phyloP scores from a whole-genome alignment of 2,797 vertebrate species.

The Rhabdomys pumilio region DNA sequence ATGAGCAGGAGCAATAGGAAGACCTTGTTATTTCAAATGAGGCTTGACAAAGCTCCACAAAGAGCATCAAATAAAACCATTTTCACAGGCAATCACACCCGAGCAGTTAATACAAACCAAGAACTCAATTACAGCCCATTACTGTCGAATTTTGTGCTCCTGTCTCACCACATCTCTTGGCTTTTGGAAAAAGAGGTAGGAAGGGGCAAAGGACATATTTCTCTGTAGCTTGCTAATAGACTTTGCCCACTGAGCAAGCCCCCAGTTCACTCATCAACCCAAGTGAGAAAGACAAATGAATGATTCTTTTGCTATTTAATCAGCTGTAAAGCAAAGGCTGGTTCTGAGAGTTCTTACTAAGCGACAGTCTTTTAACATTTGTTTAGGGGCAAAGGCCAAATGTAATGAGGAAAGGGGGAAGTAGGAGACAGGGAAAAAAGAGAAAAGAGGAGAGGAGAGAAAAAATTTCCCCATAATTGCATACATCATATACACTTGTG shows the following conservation, averaged over 20 bases:
- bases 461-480: neutral
- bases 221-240: constrained; percentile 68
- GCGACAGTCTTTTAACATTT: constrained; percentile 17
- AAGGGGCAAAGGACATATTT: constrained; percentile 77
- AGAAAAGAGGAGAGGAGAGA: neutral
- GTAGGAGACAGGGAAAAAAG: neutral
- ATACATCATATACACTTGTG: neutral
- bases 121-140: constrained; percentile 89
- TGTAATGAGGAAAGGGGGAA: neutral
- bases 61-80: constrained; percentile 88
- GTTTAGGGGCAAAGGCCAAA: neutral
- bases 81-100: constrained; percentile 89
- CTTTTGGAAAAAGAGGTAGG: constrained; percentile 11
- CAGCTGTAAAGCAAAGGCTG: constrained; percentile 58
- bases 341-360: constrained; percentile 54
- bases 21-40: constrained; percentile 90
- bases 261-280: constrained; percentile 17
- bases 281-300: constrained; percentile 46
- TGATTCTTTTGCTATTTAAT: constrained; percentile 38
- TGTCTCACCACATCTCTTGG: constrained; percentile 77
- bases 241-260: constrained; percentile 54
- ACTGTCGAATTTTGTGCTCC: constrained; percentile 79
- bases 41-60: constrained; percentile 88
- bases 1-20: constrained; percentile 83
- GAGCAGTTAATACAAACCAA: constrained; percentile 87